Base-by-base conservation (phyloP, 1,140 invertebrate species). In the Lordiphosa collinella region DNA sequence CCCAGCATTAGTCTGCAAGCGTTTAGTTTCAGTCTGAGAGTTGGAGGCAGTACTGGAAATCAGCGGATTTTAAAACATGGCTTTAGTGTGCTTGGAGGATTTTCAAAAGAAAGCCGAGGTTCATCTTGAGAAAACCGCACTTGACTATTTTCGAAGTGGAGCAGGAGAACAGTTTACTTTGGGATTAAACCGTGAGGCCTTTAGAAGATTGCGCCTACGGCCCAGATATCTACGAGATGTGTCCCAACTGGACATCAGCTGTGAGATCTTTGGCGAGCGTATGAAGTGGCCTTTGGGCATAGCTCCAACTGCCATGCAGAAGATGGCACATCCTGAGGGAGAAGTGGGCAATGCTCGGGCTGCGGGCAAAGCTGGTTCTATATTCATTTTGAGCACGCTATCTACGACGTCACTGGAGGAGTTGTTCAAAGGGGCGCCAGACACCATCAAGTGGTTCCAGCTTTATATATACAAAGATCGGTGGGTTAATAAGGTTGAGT, bases 281-380 rank as follows among this genome's bases (percentile, higher is more conserved):
- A 90, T 97, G 11, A 90, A 92, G 2, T 93, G 96, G 90, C 97
- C 97, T 0, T 88, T 98, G 16, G 96, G 96, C 3, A 93, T 99
- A 47, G 93, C 97, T 0, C 96, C 97, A 1, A 95, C 96, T 4
- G 97, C 97, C 0, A 97, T 98, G 95, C 97, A 98, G 82, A 92
- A 92, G 74, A 95, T 99, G 95, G 96, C 97, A 0, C 94, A 97
- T 90, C 92, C 94, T 1, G 94, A 97, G 41, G 97, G 97, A 8
- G 97, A 99, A 91, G 90, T 93, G 54, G 97, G 94, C 35, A 96
- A 93, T 88, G 96, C 92, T 1, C 44, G 68, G 95, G 97, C 96
- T 78, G 96, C 95, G 10, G 92, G 93, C 65, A 90, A 90, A 34
- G 90, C 92, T 50, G 93, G 93, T 6, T 94, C 94, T 0, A 92